Conservation (phyloP, 1,140 invertebrate species). For the Drosophila jambulina region DNA sequence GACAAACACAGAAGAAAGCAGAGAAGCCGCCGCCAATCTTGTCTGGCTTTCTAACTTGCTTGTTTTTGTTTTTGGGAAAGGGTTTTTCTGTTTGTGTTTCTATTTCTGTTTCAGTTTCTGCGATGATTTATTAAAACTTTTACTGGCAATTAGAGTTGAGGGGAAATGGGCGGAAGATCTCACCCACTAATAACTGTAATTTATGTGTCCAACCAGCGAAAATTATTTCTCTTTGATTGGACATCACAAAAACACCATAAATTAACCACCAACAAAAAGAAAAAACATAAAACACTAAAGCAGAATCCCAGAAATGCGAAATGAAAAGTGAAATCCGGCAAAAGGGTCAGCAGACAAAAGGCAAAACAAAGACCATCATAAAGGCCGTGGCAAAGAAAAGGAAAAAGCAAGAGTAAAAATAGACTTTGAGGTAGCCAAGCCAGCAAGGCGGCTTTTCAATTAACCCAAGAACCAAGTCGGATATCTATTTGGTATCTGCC, state of each 20-base stretch:
- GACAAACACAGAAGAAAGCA: slow-evolving; percentile 41
- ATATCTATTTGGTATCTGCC: slow-evolving; percentile 38
- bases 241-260: slow-evolving; percentile 21
- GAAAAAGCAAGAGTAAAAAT: slow-evolving; percentile 47
- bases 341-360: slow-evolving; percentile 30
- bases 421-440: slow-evolving; percentile 7
- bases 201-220: slow-evolving; percentile 52
- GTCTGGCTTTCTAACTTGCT: slow-evolving; percentile 63
- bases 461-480: slow-evolving; percentile 37
- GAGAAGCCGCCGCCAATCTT: slow-evolving; percentile 49
- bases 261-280: neutral
- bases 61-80: slow-evolving; percentile 68
- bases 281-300: slow-evolving; percentile 21
- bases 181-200: slow-evolving; percentile 69
- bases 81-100: slow-evolving; percentile 43
- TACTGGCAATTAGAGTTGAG: slow-evolving; percentile 64
- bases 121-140: slow-evolving; percentile 79
- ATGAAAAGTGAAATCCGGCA: slow-evolving; percentile 52
- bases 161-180: slow-evolving; percentile 26
- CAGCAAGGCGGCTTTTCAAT: slow-evolving; percentile 31
- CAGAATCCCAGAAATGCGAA: slow-evolving; percentile 45
- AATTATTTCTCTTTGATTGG: slow-evolving; percentile 51
- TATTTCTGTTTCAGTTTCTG: slow-evolving; percentile 50
- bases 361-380: slow-evolving; percentile 35
- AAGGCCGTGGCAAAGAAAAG: slow-evolving; percentile 22